Evolutionary conservation across 1,140 invertebrate genomes (phyloP), one percentile per base, ranked within the genome.

Genomic region (Zelostemma sp.): DNA sequence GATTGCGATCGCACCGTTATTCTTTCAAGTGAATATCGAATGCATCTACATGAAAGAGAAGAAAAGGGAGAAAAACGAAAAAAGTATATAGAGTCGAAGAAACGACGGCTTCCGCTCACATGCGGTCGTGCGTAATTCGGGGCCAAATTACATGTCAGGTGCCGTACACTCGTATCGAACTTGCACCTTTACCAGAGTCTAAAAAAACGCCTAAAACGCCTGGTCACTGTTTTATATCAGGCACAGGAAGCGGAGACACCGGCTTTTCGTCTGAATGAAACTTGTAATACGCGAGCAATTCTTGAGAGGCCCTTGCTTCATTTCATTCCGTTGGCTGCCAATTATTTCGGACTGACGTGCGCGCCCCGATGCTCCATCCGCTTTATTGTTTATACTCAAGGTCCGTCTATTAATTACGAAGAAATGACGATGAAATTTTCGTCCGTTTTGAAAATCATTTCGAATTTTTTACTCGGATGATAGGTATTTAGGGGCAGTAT

Each of bases 141-240:
- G n/a, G 54, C 70, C 40, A 77, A 80, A 80, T 80, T 80, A 76
- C 72, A 75, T 68, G 69, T 75, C 75, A 78, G 70, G 74, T 77
- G 72, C 57, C 60, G 58, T 59, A 61, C 64, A 51, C 64, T 58
- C 45, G 43, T 63, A 68, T 70, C 68, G 66, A 69, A 16, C 68
- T 74, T 68, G 61, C 71, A 66, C 75, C 48, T 53, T 53, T 21
- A 12, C 17, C 48, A 51, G 50, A 21, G 16, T 45, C 1, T 2
- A 48, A 55, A 55, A 64, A 48, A 55, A 49, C 8, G 47, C 6
- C 6, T 9, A 31, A 55, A 38, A 55, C 19, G 28, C 28, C 9
- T 19, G 12, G 40, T 16, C 19, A 14, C 11, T 15, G 14, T 16
- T 31, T 25, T 33, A 14, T 8, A 41, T 50, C 33, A 55, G 50